Evolutionary conservation across 1,140 invertebrate genomes (phyloP).

Genomic region (Melitaea cinxia): DNA sequence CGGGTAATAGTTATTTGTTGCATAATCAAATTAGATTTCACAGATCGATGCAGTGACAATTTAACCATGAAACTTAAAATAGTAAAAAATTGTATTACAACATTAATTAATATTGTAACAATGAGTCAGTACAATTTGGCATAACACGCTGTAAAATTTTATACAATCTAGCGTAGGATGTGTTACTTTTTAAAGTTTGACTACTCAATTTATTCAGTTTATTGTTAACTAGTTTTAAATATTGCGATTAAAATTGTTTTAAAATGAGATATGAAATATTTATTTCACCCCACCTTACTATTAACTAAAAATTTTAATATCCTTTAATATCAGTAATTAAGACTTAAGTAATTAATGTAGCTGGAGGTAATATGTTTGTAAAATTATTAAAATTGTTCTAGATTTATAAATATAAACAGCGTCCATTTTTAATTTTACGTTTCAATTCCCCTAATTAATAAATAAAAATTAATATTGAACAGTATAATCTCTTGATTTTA

Average conservation of each 20-base stretch:
- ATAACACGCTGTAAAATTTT: slow-evolving; percentile 18
- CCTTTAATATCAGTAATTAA: no score
- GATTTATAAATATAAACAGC: no score
- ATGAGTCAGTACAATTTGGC: slow-evolving; percentile 18
- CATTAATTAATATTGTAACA: slow-evolving; percentile 17
- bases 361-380: no score
- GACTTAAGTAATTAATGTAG: no score
- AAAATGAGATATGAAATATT: slow-evolving; percentile 5
- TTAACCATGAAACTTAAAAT: slow-evolving; percentile 39
- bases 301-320: no score
- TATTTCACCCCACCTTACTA: neutral
- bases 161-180: slow-evolving; percentile 22
- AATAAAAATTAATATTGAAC: no score
- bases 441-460: no score
- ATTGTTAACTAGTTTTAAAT: slow-evolving; percentile 78
- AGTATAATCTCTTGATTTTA: no score
- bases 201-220: slow-evolving; percentile 35
- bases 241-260: slow-evolving; percentile 28
- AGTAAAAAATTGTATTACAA: slow-evolving; percentile 11
- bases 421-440: no score
- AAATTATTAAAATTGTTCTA: no score
- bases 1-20: slow-evolving; percentile 58
- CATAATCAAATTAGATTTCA: slow-evolving; percentile 67
- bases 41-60: slow-evolving; percentile 45
- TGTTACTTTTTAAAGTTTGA: slow-evolving; percentile 36